Evolutionary conservation across 2,113 vertebrate species (phyloP), one percentile per base, ranked within the genome.

Genomic region (Semnornis frantzii): DNA sequence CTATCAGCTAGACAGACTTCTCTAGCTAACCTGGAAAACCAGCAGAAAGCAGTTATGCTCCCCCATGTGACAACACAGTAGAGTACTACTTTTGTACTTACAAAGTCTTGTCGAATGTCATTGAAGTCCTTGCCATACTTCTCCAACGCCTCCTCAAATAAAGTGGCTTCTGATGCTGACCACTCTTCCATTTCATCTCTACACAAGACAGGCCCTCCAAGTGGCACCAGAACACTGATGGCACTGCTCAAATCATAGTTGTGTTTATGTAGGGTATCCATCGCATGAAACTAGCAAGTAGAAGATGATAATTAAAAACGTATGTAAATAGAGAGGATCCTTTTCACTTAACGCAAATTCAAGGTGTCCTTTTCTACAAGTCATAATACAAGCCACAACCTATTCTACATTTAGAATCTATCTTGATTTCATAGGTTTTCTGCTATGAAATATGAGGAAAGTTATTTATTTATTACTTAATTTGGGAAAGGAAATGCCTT

Each of bases 121-220:
- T 99, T 99, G 98, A 99, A 99, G 98, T 99, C 99, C 97, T 99
- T 99, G 93, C 99, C 99, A 54, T 99, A 99, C 96, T 99, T 99
- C 96, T 99, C 99, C 96, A 99, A 91, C 8, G 99, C 99, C 93
- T 99, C 99, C 96, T 99, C 99, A 85, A 99, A 99, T 96, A 99
- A 98, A 97, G 98, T 99, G 12, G 99, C 99, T 97, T 99, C 99
- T 15, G 99, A 99, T 42, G 99, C 98, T 23, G 99, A 99, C 99
- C 99, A 99, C 96, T 99, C 99, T 95, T 99, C 99, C 99, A 99
- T 99, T 97, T 99, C 99, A 77, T 99, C 99, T 97, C 99, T 98
- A 94, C 99, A 99, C 58, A 99, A 97, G 85, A 99, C 99, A 8
- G 99, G 99, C 52, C 99, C 99, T 33, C 99, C 99, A 46, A 99